A percentile compares a stretch with the other conserved stretches of the same genome.
These are phyloP conservation scores for Ptiloglossa arizonensis DNA, from an alignment of 1,140 invertebrate genomes.

Conservation along the genomic window DNA sequence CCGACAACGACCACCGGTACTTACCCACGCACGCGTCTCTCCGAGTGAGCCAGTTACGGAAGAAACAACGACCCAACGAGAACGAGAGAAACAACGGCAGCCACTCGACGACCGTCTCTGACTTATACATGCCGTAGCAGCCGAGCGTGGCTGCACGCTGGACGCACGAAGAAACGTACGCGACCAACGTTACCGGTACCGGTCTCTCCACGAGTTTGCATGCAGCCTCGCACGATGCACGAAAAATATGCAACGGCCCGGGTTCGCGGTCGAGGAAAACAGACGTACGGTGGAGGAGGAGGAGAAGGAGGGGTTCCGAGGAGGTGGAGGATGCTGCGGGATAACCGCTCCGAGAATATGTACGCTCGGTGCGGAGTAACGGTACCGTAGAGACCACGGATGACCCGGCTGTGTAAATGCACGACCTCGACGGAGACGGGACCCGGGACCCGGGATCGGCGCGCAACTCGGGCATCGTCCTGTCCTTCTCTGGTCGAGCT, in stretches of 20 bases:
- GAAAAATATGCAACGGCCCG: slow-evolving; percentile 67
- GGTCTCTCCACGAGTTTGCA: slow-evolving; percentile 38
- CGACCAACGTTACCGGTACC: slow-evolving; percentile 55
- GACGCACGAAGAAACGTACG: slow-evolving; percentile 68
- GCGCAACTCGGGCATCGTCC: slow-evolving; percentile 27
- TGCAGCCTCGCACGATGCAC: slow-evolving; percentile 59
- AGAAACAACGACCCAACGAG: too few relatives aligned
- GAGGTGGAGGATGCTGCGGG: slow-evolving; percentile 34
- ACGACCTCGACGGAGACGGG: slow-evolving; percentile 76
- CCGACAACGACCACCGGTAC: too few relatives aligned
- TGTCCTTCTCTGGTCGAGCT: slow-evolving; percentile 12
- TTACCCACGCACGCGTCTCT: background rate
- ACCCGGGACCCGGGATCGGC: slow-evolving; percentile 56
- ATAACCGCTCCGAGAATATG: slow-evolving; percentile 69
- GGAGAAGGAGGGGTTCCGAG: background rate
- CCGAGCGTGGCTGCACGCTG: slow-evolving; percentile 59
- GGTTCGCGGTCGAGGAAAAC: slow-evolving; percentile 1
- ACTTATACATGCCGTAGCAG: slow-evolving; percentile 76
- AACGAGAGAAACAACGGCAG: background rate
- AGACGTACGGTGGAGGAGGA: slow-evolving; percentile 2
- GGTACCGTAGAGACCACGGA: slow-evolving; percentile 75
- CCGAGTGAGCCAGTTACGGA: slow-evolving; percentile 1
- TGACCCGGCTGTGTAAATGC: slow-evolving; percentile 80
- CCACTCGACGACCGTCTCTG: slow-evolving; percentile 57
- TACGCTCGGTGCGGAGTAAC: slow-evolving; percentile 73